Conservation (phyloP, 1,140 invertebrate species). For the Oppia nitens region DNA sequence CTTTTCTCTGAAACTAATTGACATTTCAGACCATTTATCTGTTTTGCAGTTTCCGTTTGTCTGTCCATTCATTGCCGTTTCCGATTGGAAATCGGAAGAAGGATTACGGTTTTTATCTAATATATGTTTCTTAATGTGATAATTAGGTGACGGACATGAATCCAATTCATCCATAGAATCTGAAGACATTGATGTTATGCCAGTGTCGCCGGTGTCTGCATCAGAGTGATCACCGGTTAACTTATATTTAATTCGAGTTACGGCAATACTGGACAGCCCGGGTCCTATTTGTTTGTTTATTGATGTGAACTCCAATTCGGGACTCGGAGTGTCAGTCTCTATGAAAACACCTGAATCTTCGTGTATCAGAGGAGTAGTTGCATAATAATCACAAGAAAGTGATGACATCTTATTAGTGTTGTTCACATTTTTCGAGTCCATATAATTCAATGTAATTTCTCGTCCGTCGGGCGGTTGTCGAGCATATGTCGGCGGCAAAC, state of each 20-base stretch:
- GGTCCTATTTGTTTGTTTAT: neutral
- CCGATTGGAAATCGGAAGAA: neutral
- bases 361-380: neutral
- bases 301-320: neutral
- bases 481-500: neutral
- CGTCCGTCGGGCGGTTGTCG: neutral
- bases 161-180: constrained; percentile 3
- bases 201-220: neutral
- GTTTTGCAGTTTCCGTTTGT: neutral
- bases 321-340: constrained; percentile 12
- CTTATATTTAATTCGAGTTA: neutral
- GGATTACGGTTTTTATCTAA: neutral
- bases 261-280: neutral
- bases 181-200: constrained; percentile 1
- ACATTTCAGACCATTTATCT: neutral
- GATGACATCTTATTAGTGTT: neutral
- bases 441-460: neutral
- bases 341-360: constrained; percentile 14
- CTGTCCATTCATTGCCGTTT: neutral
- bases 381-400: neutral
- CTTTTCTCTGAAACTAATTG: neutral
- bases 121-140: neutral
- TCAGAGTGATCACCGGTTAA: neutral
- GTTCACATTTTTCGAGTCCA: neutral
- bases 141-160: neutral